Evolutionary conservation across 2,797 vertebrate genomes (phyloP).

Genomic region (Chloroceryle amazona): DNA sequence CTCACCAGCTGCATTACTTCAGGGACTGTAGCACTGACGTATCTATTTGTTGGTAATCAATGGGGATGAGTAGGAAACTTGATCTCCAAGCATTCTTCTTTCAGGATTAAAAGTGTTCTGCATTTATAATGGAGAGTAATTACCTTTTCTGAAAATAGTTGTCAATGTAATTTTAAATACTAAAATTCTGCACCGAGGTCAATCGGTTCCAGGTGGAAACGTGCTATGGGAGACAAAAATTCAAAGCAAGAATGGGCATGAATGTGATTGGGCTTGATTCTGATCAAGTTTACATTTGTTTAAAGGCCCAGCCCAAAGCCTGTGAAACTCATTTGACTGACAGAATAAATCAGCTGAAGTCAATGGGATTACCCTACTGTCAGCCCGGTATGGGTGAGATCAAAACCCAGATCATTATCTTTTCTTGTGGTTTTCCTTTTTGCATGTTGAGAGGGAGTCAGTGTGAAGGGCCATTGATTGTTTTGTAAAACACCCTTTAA

Average conservation of each 20-base stretch:
- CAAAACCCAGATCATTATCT: constrained; percentile 59
- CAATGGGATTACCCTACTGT: constrained; percentile 19
- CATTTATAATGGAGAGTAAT: not conserved
- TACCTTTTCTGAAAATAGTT: not conserved
- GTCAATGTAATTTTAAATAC: not conserved
- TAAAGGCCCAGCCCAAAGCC: constrained; percentile 40
- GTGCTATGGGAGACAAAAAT: constrained; percentile 11
- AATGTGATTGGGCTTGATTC: constrained; percentile 40
- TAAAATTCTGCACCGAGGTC: not conserved
- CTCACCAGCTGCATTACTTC: accelerated
- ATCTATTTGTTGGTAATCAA: not conserved
- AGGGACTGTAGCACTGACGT: not conserved
- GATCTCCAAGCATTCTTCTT: not conserved
- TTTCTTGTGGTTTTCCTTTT: constrained; percentile 53
- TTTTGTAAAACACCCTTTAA: constrained; percentile 37
- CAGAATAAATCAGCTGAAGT: constrained; percentile 22
- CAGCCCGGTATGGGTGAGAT: not conserved
- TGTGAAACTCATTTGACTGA: constrained; percentile 38
- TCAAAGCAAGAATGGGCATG: constrained; percentile 64
- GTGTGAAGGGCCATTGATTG: constrained; percentile 23
- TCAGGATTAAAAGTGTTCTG: not conserved
- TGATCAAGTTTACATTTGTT: constrained; percentile 68
- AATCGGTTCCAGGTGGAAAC: not conserved
- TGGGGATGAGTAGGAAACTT: not conserved
- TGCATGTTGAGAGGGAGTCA: not conserved